Conservation (phyloP, 2,113 vertebrate species). For the Ploceus nigricollis region DNA sequence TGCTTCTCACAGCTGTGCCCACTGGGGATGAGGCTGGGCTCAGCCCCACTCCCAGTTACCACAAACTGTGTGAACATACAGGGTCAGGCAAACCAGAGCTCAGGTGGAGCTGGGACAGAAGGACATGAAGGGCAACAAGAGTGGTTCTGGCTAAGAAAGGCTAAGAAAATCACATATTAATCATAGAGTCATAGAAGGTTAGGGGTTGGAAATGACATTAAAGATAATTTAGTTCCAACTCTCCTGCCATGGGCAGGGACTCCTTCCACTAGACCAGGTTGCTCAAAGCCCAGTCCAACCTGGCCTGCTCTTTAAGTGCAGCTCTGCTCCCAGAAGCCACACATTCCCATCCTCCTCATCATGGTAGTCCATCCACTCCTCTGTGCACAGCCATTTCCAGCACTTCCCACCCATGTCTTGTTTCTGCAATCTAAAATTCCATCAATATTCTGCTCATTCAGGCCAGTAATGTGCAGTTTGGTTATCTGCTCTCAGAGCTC, state of each 20-base stretch:
- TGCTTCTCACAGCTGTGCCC: not conserved
- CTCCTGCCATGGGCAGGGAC: not conserved
- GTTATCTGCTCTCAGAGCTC: not conserved
- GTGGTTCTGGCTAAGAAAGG: not conserved
- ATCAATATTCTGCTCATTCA: not conserved
- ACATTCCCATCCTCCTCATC: not conserved
- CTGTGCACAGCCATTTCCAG: not conserved
- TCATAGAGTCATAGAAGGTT: not conserved
- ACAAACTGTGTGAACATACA: not conserved
- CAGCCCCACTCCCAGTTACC: not conserved
- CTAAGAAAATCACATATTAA: not conserved
- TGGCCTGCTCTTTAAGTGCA: not conserved
- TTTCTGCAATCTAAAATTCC: not conserved
- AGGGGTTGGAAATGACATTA: rapidly evolving
- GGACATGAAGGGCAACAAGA: not conserved
- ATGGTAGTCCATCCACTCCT: not conserved
- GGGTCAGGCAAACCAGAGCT: not conserved
- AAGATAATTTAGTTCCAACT: not conserved
- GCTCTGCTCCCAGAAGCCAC: not conserved
- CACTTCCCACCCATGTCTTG: not conserved
- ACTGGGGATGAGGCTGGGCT: not conserved
- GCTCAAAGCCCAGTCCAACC: not conserved
- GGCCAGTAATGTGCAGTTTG: not conserved
- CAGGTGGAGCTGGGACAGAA: not conserved
- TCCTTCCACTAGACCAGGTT: not conserved